Percentiles rank a stretch among this genome's conserved stretches.
phyloP scores from a whole-genome alignment of 1,140 invertebrate genomes.

The Druon quercuslanigerum region DNA sequence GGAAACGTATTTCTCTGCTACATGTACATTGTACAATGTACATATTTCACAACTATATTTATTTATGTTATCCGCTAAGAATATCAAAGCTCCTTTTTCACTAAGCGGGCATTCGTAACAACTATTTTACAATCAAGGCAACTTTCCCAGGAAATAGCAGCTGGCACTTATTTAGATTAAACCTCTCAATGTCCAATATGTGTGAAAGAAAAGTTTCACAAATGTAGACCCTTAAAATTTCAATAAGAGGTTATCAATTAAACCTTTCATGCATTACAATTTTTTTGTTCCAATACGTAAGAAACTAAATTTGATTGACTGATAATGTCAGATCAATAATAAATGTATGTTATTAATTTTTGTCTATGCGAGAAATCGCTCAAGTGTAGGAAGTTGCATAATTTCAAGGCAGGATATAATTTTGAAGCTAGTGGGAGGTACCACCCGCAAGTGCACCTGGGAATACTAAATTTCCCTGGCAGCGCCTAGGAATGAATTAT shows the following conservation, averaged over 20 bases:
- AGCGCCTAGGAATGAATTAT: conserved; percentile 68
- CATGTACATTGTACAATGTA: background rate
- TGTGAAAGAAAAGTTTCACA: background rate
- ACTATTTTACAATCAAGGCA: background rate
- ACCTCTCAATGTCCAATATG: background rate
- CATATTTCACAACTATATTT: conserved; percentile 15
- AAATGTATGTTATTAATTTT: too few relatives aligned
- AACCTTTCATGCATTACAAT: too few relatives aligned
- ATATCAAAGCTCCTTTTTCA: conserved; percentile 4
- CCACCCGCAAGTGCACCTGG: conserved; percentile 51
- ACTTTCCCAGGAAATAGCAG: conserved; percentile 21
- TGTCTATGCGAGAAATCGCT: background rate
- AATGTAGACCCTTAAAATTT: too few relatives aligned
- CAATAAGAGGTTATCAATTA: too few relatives aligned
- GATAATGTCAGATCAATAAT: too few relatives aligned
- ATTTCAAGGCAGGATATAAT: conserved; percentile 58
- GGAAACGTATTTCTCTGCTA: conserved; percentile 16
- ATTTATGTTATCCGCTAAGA: conserved; percentile 28
- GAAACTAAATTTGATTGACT: too few relatives aligned
- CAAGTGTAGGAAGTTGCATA: conserved; percentile 45
- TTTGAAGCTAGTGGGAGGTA: conserved; percentile 62
- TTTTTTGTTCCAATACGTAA: too few relatives aligned
- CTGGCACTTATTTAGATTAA: conserved; percentile 1
- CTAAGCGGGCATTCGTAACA: background rate
- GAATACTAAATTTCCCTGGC: conserved; percentile 69